Evolutionary conservation across 1,140 invertebrate species (phyloP).

Genomic region (Tyrophagus putrescentiae): DNA sequence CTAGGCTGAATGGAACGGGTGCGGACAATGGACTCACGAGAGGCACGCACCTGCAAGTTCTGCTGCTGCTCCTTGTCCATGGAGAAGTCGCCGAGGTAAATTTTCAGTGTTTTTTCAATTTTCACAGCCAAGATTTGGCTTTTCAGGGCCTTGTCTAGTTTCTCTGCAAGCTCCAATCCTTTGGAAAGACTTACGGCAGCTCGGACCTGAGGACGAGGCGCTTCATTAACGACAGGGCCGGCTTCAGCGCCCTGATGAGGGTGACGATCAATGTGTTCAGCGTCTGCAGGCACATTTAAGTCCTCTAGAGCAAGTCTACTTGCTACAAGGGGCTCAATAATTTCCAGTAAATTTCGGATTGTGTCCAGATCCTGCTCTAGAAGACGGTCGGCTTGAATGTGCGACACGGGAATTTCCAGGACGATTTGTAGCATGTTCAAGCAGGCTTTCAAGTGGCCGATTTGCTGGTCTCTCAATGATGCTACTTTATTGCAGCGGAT

Average conservation of each 20-base stretch:
- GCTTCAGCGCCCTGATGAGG: not conserved
- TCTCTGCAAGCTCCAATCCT: not conserved
- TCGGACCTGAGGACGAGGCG: not conserved
- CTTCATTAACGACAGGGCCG: not conserved
- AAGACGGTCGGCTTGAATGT: not conserved
- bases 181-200: not conserved
- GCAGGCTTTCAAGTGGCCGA: not conserved
- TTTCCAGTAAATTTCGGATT: not conserved
- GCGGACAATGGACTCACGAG: constrained; percentile 11
- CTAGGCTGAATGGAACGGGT: not conserved
- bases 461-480: not conserved
- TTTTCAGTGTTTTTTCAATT: constrained; percentile 15
- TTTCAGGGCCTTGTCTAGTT: constrained; percentile 3
- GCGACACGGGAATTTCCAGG: not conserved
- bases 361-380: not conserved
- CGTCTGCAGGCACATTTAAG: not conserved
- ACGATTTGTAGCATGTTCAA: not conserved
- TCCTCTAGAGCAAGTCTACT: not conserved
- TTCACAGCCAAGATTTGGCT: constrained; percentile 1
- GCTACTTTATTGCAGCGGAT: not conserved
- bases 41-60: not conserved
- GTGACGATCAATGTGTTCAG: not conserved
- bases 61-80: not conserved
- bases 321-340: not conserved
- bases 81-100: constrained; percentile 2